Percentiles rank a stretch among this genome's conserved stretches.
These are phyloP conservation scores for Umimayanthus kanabou DNA, from an alignment of 92 coral and sea anemone genomes.

Conservation along the genomic window DNA sequence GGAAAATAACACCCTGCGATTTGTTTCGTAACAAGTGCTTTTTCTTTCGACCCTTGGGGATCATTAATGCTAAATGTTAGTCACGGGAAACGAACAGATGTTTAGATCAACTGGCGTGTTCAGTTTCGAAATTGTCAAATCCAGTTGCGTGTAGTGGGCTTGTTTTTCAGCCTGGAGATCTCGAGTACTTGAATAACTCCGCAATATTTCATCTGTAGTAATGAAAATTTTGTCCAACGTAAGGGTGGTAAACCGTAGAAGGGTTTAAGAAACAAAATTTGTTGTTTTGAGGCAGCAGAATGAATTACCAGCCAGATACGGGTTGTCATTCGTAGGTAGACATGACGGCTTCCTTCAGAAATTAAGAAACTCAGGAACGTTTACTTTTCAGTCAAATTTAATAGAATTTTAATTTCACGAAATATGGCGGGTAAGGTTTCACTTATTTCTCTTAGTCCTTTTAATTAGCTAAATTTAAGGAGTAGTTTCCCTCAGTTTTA, in stretches of 20 bases:
- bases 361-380: constrained; percentile 61
- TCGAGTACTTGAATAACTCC: background rate
- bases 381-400: constrained; percentile 69
- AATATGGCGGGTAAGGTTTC: constrained; percentile 50
- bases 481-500: constrained; percentile 34
- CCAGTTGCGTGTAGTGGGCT: constrained; percentile 7
- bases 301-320: constrained; percentile 5
- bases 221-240: background rate
- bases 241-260: background rate
- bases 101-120: constrained; percentile 41
- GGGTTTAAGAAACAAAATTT: background rate
- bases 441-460: constrained; percentile 52
- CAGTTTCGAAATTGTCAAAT: constrained; percentile 47
- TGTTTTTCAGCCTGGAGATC: background rate
- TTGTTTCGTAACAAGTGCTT: constrained; percentile 56
- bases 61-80: constrained; percentile 43
- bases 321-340: constrained; percentile 34
- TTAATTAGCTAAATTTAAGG: constrained; percentile 67
- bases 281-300: constrained; percentile 1
- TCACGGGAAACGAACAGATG: constrained; percentile 84
- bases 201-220: background rate
- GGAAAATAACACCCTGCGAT: constrained; percentile 45
- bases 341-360: constrained; percentile 41
- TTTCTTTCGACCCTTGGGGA: constrained; percentile 46
- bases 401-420: constrained; percentile 84